Conservation (phyloP, 35 echinoderm and acorn worm species). For the Apostichopus japonicus region DNA sequence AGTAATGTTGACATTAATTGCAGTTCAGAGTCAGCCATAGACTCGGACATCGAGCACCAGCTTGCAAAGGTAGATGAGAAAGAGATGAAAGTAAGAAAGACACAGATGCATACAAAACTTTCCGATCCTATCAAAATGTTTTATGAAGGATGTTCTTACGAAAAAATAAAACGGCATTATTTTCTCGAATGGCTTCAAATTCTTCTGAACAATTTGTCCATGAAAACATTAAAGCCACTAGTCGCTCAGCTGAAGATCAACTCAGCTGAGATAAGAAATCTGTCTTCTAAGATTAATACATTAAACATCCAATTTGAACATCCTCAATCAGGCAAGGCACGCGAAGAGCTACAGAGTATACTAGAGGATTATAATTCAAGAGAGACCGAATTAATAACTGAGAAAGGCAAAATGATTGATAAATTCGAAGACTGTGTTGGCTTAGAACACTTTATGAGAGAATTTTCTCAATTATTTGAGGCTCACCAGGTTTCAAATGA, state of each 20-base stretch:
- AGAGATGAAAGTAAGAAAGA: neutral
- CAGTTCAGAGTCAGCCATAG: neutral
- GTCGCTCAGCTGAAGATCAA: neutral
- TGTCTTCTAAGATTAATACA: neutral
- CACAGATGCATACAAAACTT: neutral
- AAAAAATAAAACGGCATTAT: neutral
- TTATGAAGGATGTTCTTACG: too few species aligned
- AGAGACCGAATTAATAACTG: neutral
- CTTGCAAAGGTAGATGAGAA: neutral
- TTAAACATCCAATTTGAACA: neutral
- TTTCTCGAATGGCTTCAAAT: constrained; percentile 6
- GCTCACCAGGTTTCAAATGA: neutral
- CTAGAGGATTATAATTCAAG: neutral
- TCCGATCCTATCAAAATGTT: neutral
- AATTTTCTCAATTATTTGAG: constrained; percentile 32
- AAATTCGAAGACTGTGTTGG: constrained; percentile 13
- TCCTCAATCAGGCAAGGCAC: neutral
- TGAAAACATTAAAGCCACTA: neutral
- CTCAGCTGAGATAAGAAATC: neutral
- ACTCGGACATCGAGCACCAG: neutral
- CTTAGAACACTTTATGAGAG: constrained; percentile 50
- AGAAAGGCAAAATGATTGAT: neutral
- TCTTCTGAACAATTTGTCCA: neutral
- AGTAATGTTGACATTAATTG: neutral
- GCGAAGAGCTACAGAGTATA: neutral